phyloP scores from a whole-genome alignment of 1,140 invertebrate species.

The Calephelis nemesis region DNA sequence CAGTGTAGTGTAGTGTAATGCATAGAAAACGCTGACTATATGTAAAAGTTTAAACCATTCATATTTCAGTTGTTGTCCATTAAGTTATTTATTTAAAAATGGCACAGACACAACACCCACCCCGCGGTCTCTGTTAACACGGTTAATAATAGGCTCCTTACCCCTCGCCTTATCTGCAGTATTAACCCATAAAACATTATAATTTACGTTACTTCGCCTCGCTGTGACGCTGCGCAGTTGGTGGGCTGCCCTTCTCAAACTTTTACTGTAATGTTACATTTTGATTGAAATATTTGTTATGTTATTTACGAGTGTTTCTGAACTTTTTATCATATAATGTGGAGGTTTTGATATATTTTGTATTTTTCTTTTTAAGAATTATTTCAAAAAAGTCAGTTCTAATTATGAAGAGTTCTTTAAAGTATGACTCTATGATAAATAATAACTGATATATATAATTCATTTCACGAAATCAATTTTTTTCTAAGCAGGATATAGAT shows the following conservation, averaged over 20 bases:
- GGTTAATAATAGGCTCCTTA: constrained; percentile 74
- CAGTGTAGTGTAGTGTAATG: too few species aligned
- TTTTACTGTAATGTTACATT: constrained; percentile 17
- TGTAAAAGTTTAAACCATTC: not conserved
- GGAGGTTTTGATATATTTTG: not conserved
- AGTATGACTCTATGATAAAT: too few species aligned
- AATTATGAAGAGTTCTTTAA: too few species aligned
- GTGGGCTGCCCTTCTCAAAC: constrained; percentile 43
- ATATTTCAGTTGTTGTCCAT: not conserved
- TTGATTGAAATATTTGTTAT: too few species aligned
- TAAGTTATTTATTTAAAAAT: constrained; percentile 26
- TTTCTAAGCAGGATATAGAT: too few species aligned
- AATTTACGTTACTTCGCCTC: constrained; percentile 63
- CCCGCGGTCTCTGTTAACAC: constrained; percentile 52
- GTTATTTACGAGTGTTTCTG: too few species aligned
- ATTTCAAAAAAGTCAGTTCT: too few species aligned
- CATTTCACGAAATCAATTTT: too few species aligned
- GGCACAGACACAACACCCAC: constrained; percentile 29
- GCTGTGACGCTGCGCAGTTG: constrained; percentile 58
- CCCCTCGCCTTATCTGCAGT: constrained; percentile 72
- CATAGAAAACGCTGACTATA: too few species aligned
- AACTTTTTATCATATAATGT: not conserved
- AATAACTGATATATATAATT: too few species aligned
- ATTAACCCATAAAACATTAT: constrained; percentile 79
- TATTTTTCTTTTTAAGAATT: too few species aligned